Evolutionary conservation across 2,888 invertebrate genomes (phyloP), one percentile per base, ranked within the genome.

Genomic region (Drepanosiphum platanoidis): DNA sequence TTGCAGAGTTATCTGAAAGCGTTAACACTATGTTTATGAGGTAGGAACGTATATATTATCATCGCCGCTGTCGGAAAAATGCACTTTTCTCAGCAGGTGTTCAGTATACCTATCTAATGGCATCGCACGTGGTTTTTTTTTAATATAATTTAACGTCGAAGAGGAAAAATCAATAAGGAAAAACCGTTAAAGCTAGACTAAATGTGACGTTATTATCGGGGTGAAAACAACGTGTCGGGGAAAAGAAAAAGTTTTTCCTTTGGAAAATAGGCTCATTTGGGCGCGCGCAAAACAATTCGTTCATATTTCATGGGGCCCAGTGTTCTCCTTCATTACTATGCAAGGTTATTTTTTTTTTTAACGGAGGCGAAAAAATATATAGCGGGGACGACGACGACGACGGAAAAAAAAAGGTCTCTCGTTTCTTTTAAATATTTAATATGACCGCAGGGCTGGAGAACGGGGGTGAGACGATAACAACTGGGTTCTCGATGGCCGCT

Each of bases 391-490:
- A n/a, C n/a, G n/a, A n/a, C n/a, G n/a, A n/a, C n/a, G n/a, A n/a
- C n/a, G n/a, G n/a, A n/a, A 27, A 58, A 84, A 84, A 84, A 77
- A 77, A 70, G 77, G 84, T 84, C 77, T 84, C 84, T 52, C 84
- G 77, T 84, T 84, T 84, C 84, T 84, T 84, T 84, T 84, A 84
- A 84, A 84, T 84, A 84, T 84, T 84, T 84, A 84, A 84, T 84
- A 77, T 70, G 68, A 84, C 84, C 84, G 32, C 84, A 77, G 84
- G 64, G n/a, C n/a, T 27, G 39, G 58, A 58, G 52, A 70, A n/a
- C 36, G 36, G 39, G 68, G 22, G 68, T 1, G 68, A 84, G 84
- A 84, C 84, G 84, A 84, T 84, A 84, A 84, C 84, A 84, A 77
- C 84, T 77, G 84, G 84, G 77, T 84, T 84, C 84, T 84, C 84